phyloP scores from a whole-genome alignment of 2,888 invertebrate genomes.

The Phasia obesa region DNA sequence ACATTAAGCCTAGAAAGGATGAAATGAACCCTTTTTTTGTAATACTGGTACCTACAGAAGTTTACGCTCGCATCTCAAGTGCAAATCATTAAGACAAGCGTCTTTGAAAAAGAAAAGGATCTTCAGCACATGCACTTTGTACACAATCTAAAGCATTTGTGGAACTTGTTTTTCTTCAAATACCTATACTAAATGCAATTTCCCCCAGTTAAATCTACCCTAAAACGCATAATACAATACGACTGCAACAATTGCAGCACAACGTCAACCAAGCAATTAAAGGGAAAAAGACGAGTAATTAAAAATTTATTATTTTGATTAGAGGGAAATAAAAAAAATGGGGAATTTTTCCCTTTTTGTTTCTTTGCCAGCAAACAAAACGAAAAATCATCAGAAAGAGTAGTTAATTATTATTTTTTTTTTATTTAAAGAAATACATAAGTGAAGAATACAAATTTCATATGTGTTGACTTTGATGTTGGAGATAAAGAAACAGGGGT shows the following conservation, averaged over 20 bases:
- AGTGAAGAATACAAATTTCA: conserved; percentile 39
- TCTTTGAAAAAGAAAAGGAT: conserved; percentile 32
- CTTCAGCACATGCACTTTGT: conserved; percentile 5
- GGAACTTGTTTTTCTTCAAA: background rate
- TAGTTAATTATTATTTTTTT: conserved; percentile 60
- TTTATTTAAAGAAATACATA: too few species aligned
- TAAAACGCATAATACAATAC: conserved; percentile 28
- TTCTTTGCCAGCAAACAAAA: conserved; percentile 7
- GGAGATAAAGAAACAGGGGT: conserved; percentile 21
- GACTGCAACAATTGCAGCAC: conserved; percentile 24
- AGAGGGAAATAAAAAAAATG: conserved; percentile 8
- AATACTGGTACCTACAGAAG: background rate
- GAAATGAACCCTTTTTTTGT: conserved; percentile 21
- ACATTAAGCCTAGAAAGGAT: background rate
- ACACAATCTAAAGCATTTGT: background rate
- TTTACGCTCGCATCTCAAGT: conserved; percentile 36
- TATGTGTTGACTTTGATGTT: conserved; percentile 64
- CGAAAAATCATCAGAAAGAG: conserved; percentile 22
- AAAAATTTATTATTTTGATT: conserved; percentile 65
- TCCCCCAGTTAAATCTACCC: conserved; percentile 25
- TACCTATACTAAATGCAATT: conserved; percentile 17
- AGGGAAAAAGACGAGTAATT: conserved; percentile 42
- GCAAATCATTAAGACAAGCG: conserved; percentile 58
- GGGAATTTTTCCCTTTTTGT: background rate
- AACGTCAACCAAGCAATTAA: conserved; percentile 14